Conservation (phyloP, 2,888 invertebrate genomes). For the Metallyticus violacea region DNA sequence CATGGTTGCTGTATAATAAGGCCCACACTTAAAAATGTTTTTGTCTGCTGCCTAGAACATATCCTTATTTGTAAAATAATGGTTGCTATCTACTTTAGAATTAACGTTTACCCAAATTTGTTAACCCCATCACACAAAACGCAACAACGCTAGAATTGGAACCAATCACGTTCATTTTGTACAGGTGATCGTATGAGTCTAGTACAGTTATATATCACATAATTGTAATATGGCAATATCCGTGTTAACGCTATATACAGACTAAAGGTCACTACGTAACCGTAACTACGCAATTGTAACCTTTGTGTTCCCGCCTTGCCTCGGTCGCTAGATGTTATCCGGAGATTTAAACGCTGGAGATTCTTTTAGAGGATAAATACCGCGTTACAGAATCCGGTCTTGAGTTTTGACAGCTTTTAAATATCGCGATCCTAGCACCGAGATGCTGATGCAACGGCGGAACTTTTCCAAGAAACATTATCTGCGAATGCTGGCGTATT, state of each 20-base stretch:
- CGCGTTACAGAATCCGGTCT: not conserved
- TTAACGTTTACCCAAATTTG: too few species aligned
- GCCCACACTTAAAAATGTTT: too few species aligned
- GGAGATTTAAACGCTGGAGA: not conserved
- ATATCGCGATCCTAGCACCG: not conserved
- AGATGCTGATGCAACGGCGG: not conserved
- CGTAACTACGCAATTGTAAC: not conserved
- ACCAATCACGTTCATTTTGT: too few species aligned
- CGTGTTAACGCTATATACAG: not conserved
- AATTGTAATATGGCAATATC: not conserved
- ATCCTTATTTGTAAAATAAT: too few species aligned
- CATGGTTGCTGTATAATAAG: too few species aligned
- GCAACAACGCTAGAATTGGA: too few species aligned
- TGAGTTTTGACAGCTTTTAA: not conserved
- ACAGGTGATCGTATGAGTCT: too few species aligned
- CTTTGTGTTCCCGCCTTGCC: too few species aligned
- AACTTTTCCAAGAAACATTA: not conserved
- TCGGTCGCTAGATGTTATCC: not conserved
- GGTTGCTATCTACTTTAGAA: too few species aligned
- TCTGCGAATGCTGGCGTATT: not conserved
- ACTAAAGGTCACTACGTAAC: not conserved
- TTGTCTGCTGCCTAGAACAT: too few species aligned
- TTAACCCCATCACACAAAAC: too few species aligned
- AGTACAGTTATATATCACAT: too few species aligned
- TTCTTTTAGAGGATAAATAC: not conserved